Percentiles rank a stretch among this genome's conserved stretches.
phyloP scores from a whole-genome alignment of 30 jellyfish, hydroid and myxozoan genomes.

The Aurelia aurita complex sp. Pacific region DNA sequence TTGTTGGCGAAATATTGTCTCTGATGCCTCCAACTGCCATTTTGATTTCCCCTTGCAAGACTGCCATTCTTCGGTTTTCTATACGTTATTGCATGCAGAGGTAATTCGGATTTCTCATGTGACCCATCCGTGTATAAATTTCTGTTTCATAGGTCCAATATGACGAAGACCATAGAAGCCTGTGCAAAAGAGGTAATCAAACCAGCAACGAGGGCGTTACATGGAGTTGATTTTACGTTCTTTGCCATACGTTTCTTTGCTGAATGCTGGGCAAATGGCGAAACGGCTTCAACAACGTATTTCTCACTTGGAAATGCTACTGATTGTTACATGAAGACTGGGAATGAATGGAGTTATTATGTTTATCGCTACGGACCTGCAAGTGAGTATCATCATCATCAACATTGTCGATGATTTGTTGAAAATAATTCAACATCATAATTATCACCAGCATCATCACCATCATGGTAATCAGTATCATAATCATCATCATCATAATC shows the following conservation, averaged over 20 bases:
- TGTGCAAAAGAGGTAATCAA: background rate
- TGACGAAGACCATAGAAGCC: conserved; percentile 3
- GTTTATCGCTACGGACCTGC: conserved; percentile 7
- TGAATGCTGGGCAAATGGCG: conserved; percentile 19
- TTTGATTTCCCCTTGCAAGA: no score
- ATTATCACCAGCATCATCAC: no score
- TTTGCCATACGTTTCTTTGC: conserved; percentile 14
- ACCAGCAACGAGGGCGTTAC: background rate
- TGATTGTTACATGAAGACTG: background rate
- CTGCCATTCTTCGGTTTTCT: no score
- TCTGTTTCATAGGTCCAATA: background rate
- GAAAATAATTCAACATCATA: no score
- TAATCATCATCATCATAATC: no score
- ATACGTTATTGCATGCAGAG: no score
- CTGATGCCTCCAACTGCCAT: no score
- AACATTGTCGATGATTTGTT: no score
- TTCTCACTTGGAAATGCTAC: background rate
- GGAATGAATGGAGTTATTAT: background rate
- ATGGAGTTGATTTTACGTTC: background rate
- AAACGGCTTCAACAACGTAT: background rate
- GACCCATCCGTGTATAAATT: no score
- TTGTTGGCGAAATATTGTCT: no score
- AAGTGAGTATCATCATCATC: background rate
- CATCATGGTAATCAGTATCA: no score
- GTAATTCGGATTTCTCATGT: no score